Evolutionary conservation across 2,113 vertebrate species (phyloP).

Genomic region (Syngnathoides biaculeatus): DNA sequence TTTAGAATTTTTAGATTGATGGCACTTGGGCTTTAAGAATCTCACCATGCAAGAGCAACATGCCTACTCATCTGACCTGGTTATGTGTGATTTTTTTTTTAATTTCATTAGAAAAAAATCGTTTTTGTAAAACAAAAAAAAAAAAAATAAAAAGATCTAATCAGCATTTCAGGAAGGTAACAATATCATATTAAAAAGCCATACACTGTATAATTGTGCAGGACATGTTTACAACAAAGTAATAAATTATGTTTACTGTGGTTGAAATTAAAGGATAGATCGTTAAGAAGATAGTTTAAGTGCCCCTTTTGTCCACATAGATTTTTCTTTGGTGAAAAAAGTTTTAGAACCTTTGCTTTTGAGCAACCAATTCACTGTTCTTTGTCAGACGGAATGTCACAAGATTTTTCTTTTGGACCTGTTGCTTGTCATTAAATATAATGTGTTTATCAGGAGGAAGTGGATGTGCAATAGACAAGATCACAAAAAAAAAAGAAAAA

Average conservation of each 20-base stretch:
- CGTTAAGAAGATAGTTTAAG: not conserved
- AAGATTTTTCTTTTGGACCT: conserved; percentile 12
- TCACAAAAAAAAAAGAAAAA: too few species aligned
- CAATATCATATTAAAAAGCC: too few species aligned
- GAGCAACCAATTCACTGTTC: not conserved
- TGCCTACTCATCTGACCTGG: too few species aligned
- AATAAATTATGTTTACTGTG: not conserved
- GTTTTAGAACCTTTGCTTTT: not conserved
- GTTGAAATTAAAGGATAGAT: not conserved
- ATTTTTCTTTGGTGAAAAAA: not conserved
- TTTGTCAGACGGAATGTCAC: not conserved
- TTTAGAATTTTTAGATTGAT: too few species aligned
- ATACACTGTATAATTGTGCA: not conserved
- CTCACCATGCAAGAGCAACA: too few species aligned
- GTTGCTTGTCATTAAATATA: not conserved
- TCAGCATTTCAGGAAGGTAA: too few species aligned
- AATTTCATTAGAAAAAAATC: too few species aligned
- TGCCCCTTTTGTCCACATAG: not conserved
- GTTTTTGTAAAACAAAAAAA: too few species aligned
- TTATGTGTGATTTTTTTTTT: too few species aligned
- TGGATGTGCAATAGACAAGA: conserved; percentile 32
- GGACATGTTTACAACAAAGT: not conserved
- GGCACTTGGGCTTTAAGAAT: too few species aligned
- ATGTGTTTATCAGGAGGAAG: conserved; percentile 17
- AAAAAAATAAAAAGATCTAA: too few species aligned